Evolutionary conservation across 2,888 invertebrate genomes (phyloP), one percentile per base, ranked within the genome.

Genomic region (Theretra japonica): DNA sequence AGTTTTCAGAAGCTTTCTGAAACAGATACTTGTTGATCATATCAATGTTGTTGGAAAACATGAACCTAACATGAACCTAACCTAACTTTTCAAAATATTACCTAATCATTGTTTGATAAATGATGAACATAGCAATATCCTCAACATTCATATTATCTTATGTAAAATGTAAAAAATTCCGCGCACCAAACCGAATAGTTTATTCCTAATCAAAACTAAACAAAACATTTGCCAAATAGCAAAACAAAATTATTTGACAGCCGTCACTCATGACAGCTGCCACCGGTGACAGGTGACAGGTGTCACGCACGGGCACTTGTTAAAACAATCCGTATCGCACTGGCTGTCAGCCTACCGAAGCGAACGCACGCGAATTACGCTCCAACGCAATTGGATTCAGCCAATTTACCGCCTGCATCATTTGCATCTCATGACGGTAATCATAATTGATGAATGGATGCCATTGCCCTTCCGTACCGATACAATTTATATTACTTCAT

Each of bases 401-500:
- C 73, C 82, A 80, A 84, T 82, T 84, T 79, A 72, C 73, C 71
- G 72, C 69, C 71, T 68, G 70, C 74, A 75, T 77, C 78, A 82
- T 83, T 82, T 83, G 78, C 80, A 79, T 83, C 77, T 79, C 70
- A 76, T 75, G 75, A 74, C 70, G 74, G 76, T 83, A 82, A 82
- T 80, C 78, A 80, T 77, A 82, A 80, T 80, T 80, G 82, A 80
- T 80, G 76, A 79, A 78, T 78, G 70, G 60, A 56, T 56, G 69
- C 56, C 62, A 33, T 21, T 65, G 17, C 33, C 4, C 58, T 53
- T 30, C 28, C 23, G 30, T 62, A 23, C 21, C n/a, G 19, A 59
- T 8, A 33, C 19, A 60, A 60, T 33, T 57, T 53, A 62, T 60
- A 70, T 28, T 62, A 21, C 60, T 57, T 65, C 56, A 56, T 70